A percentile compares a stretch with the other conserved stretches of the same genome.
These are phyloP conservation scores for Archegozetes longisetosus DNA, from an alignment of 1,140 invertebrate species.

Conservation along the genomic window DNA sequence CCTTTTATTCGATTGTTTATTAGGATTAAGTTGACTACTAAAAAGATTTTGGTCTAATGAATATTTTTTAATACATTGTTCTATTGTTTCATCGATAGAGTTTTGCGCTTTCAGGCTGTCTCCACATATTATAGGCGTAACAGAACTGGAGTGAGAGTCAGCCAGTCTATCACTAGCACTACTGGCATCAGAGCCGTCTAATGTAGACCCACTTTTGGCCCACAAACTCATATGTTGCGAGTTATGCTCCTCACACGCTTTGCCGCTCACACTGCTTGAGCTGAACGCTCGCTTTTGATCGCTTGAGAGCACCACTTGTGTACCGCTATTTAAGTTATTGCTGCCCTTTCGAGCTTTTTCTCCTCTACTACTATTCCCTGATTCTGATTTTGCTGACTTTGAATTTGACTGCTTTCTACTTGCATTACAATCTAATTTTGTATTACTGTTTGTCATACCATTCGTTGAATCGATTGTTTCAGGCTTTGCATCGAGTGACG, in stretches of 20 bases:
- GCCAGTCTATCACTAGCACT: background rate
- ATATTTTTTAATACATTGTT: conserved; percentile 20
- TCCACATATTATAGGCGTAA: background rate
- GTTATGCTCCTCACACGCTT: too few relatives aligned
- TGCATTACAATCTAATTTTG: too few relatives aligned
- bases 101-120: conserved; percentile 1
- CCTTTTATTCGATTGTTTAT: background rate
- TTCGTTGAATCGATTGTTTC: too few relatives aligned
- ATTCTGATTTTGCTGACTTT: background rate
- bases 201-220: background rate
- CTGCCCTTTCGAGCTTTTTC: background rate
- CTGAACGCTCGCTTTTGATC: background rate
- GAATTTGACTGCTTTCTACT: background rate
- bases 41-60: conserved; percentile 34
- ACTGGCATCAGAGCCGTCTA: background rate
- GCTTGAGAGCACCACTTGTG: background rate
- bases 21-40: conserved; percentile 32
- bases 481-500: too few relatives aligned
- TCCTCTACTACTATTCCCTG: background rate
- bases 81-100: conserved; percentile 17
- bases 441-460: too few relatives aligned
- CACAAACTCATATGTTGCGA: too few relatives aligned
- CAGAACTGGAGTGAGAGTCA: background rate
- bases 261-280: too few relatives aligned
- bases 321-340: too few relatives aligned